Evolutionary conservation across 2,888 invertebrate species (phyloP).

Genomic region (Caenorhabditis sulstoni): DNA sequence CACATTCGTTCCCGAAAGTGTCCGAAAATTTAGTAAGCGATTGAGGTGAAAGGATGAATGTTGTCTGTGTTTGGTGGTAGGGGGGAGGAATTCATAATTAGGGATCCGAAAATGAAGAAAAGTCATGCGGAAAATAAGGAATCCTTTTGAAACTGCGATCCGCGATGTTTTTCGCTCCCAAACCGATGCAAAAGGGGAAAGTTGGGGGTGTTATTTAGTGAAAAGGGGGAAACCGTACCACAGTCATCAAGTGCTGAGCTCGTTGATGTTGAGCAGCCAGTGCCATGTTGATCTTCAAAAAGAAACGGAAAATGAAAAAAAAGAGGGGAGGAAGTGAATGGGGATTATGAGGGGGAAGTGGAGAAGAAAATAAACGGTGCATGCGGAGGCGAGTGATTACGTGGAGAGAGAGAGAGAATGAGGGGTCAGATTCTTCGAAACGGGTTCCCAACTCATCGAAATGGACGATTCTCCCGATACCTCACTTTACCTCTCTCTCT

Average conservation of each 20-base stretch:
- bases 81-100: constrained; percentile 1
- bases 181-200: neutral
- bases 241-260: constrained; percentile 29
- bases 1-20: no score
- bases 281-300: constrained; percentile 34
- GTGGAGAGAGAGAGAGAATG: no score
- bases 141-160: neutral
- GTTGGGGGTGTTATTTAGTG: neutral
- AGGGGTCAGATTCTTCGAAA: no score
- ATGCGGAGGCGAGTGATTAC: neutral
- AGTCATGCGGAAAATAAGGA: neutral
- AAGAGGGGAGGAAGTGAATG: constrained; percentile 4
- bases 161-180: neutral
- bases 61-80: neutral
- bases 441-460: no score
- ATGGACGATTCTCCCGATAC: no score
- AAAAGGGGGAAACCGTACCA: constrained; percentile 16
- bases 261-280: constrained; percentile 39
- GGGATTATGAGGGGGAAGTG: neutral
- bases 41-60: neutral
- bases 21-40: neutral
- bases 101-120: neutral
- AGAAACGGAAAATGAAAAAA: constrained; percentile 15
- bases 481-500: no score
- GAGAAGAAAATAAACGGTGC: neutral